Base-by-base conservation (phyloP, 2,113 vertebrate genomes). In the Hylia prasina region DNA sequence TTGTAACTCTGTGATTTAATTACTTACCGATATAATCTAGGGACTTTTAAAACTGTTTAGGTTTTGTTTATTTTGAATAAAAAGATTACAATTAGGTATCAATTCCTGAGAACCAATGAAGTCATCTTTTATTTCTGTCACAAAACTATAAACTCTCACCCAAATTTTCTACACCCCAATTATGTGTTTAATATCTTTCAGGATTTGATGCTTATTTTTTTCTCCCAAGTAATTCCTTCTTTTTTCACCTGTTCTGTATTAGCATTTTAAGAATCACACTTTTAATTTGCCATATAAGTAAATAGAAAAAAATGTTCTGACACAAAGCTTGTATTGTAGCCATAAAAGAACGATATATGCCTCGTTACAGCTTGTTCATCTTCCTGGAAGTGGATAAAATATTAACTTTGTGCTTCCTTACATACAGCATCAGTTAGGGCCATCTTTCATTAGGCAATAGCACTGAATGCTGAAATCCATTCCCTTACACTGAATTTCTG, bases 241-340 rank as follows among this genome's bases (percentile, higher is more conserved):
- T 75, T 51, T 28, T 66, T 76, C 17, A 68, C 2, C 2, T 50
- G 5, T 65, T 78, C 15, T 64, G 44, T 76, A 64, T 15, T 80
- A 4, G 2, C 45, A 15, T 30, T 66, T 44, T 80, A 63, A 76
- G 19, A 68, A 71, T 40, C 7, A 79, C 12, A 20, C 5, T 60
- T 64, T 60, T 60, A 31, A 87, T 76, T 75, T 63, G 9, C n/a
- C 9, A 23, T 42, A 7, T 20, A 70, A 9, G 5, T 61, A 86
- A 71, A 58, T 1, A 56, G 17, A 7, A 70, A 69, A 75, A 89
- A 35, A 6, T 9, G 0, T 64, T 56, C 68, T 65, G 25, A 65
- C 80, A 44, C 42, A 33, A 64, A 82, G 0, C 3, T 33, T 0
- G 0, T 28, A 31, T 21, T 61, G 11, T 15, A 77, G 2, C 24